Evolutionary conservation across 2,888 invertebrate genomes (phyloP).

Genomic region (Leptogaster cylindrica): DNA sequence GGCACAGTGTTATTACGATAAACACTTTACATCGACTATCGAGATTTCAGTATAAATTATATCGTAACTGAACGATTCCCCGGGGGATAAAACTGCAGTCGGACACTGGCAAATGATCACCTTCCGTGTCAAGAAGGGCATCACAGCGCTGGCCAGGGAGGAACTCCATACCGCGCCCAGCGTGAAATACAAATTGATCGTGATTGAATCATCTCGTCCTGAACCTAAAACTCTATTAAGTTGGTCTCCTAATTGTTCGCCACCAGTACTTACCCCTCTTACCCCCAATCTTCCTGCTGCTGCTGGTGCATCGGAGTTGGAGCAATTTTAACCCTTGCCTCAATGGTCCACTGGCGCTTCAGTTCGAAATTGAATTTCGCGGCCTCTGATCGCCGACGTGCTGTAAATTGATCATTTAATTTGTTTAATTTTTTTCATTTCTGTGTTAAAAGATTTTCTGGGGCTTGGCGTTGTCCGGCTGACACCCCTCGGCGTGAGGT

Average conservation of each 20-base stretch:
- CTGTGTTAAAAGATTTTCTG: neutral
- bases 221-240: constrained; percentile 31
- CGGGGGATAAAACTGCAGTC: constrained; percentile 6
- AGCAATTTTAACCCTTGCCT: neutral
- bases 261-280: neutral
- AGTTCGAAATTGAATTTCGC: constrained; percentile 27
- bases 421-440: constrained; percentile 22
- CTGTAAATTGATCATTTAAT: constrained; percentile 38
- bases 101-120: constrained; percentile 12
- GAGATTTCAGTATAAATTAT: constrained; percentile 30
- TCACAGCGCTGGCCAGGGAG: constrained; percentile 1
- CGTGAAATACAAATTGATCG: constrained; percentile 37
- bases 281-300: neutral
- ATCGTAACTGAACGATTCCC: constrained; percentile 1
- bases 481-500: neutral
- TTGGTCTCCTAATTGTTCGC: neutral
- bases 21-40: constrained; percentile 29
- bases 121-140: constrained; percentile 31
- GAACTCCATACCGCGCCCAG: neutral
- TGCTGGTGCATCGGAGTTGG: neutral
- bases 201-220: constrained; percentile 35
- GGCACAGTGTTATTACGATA: constrained; percentile 27
- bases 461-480: too few species aligned
- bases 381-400: constrained; percentile 15
- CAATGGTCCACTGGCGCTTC: constrained; percentile 4